A percentile compares a stretch with the other conserved stretches of the same genome.
Conservation (phyloP, 2,888 invertebrate species). For the Idaea aversata region DNA sequence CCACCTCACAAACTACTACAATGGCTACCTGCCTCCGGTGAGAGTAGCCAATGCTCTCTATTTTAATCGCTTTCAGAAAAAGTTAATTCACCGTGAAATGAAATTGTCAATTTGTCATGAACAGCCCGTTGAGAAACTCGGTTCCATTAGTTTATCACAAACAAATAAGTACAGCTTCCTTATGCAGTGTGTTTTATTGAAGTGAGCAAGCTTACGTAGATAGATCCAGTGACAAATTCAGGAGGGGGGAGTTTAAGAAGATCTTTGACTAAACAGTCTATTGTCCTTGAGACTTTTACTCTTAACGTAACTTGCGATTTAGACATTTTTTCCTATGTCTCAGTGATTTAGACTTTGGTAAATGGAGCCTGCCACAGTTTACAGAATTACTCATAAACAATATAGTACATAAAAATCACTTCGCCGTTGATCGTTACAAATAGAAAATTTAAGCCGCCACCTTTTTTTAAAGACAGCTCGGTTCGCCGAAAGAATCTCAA, state of each 20-base stretch:
- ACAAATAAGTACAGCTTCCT: conserved; percentile 10
- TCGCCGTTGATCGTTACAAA: too few relatives aligned
- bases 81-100: conserved; percentile 61
- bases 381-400: too few relatives aligned
- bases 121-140: conserved; percentile 39
- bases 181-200: conserved; percentile 7
- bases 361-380: too few relatives aligned
- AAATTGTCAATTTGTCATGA: conserved; percentile 58
- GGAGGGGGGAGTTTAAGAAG: not conserved
- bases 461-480: too few relatives aligned
- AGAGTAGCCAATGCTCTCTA: conserved; percentile 40
- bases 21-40: conserved; percentile 55
- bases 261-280: too few relatives aligned
- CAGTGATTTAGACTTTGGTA: too few relatives aligned
- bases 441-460: too few relatives aligned
- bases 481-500: too few relatives aligned
- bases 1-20: conserved; percentile 45
- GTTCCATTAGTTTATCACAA: conserved; percentile 30
- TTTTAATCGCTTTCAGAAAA: conserved; percentile 51
- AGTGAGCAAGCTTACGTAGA: not conserved
- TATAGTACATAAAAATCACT: too few relatives aligned
- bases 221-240: not conserved
- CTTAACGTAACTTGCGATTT: too few relatives aligned
- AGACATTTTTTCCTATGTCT: too few relatives aligned
- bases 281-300: too few relatives aligned